Base-by-base conservation (phyloP, 2,113 vertebrate genomes). In the Podiceps cristatus region DNA sequence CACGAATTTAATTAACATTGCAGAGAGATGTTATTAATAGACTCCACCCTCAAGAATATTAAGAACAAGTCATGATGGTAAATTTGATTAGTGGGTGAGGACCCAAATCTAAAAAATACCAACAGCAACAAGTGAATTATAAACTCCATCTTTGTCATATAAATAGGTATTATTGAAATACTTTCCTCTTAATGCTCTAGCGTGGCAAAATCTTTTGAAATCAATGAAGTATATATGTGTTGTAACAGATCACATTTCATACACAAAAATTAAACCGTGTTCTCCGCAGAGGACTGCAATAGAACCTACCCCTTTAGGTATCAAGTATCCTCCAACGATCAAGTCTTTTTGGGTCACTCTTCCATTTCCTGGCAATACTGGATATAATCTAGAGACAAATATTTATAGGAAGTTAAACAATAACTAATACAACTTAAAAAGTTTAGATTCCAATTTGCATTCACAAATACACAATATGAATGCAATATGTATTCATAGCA, bases 311-410 rank as follows among this genome's bases (percentile, higher is more conserved):
- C 99, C 99, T 99, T 99, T 99, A 93, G 99, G 99, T 93, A 99
- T 99, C 60, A 99, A 98, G 97, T 99, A 99, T 86, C 99, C 99
- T 66, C 99, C 99, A 80, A 99, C 44, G 16, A 99, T 97, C 96
- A 99, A 91, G 95, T 99, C 99, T 95, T 99, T 99, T 88, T 99
- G 99, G 37, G 99, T 99, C 84, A 99, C 98, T 87, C 99, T 98
- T 75, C 99, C 99, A 29, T 99, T 99, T 95, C 99, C 99, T 33
- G 99, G 99, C 90, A 99, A 98, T 94, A 99, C 99, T 84, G 99
- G 99, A 96, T 99, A 99, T 94, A 99, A 98, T 96, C 99, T 99
- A 97, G 42, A 93, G 76, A 96, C 42, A 96, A 95, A 95, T 35
- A 85, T 76, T 93, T 75, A 42, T 69, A 35, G 86, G 31, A 89